Percentiles rank a stretch among this genome's conserved stretches.
Evolutionary conservation across 2,797 vertebrate species (phyloP).

Genomic region (Choloepus didactylus): DNA sequence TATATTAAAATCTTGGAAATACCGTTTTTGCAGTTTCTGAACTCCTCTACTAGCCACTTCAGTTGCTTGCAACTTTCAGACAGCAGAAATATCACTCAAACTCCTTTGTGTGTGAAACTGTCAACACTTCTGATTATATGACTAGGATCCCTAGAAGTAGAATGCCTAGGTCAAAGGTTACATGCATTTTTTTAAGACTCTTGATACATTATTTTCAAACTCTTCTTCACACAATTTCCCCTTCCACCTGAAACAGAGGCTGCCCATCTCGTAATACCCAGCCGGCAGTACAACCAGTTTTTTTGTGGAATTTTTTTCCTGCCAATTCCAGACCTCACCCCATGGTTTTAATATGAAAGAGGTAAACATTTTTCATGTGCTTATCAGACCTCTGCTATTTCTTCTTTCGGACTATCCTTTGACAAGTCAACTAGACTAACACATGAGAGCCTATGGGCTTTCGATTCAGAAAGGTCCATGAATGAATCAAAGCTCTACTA

Average conservation of each 20-base stretch:
- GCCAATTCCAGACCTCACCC: not conserved
- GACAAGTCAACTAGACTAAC: too few relatives aligned
- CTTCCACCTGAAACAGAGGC: not conserved
- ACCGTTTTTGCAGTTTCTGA: not conserved
- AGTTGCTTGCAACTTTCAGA: not conserved
- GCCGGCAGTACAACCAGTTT: not conserved
- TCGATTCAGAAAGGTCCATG: not conserved
- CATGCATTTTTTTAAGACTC: not conserved
- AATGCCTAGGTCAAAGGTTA: not conserved
- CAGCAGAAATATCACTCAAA: too few relatives aligned
- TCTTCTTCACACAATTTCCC: not conserved
- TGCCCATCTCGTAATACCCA: fast-evolving
- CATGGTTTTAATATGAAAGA: not conserved
- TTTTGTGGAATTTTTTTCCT: not conserved
- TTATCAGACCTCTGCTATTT: not conserved
- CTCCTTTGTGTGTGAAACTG: too few relatives aligned
- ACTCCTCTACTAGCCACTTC: not conserved
- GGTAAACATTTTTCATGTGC: not conserved
- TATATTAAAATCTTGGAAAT: not conserved
- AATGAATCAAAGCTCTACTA: not conserved
- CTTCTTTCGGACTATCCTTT: not conserved
- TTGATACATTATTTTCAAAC: not conserved
- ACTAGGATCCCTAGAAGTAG: not conserved
- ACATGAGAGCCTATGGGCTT: not conserved
- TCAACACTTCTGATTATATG: not conserved